Base-by-base conservation (phyloP, 2,888 invertebrate species). In the Seira sanloemensis region DNA sequence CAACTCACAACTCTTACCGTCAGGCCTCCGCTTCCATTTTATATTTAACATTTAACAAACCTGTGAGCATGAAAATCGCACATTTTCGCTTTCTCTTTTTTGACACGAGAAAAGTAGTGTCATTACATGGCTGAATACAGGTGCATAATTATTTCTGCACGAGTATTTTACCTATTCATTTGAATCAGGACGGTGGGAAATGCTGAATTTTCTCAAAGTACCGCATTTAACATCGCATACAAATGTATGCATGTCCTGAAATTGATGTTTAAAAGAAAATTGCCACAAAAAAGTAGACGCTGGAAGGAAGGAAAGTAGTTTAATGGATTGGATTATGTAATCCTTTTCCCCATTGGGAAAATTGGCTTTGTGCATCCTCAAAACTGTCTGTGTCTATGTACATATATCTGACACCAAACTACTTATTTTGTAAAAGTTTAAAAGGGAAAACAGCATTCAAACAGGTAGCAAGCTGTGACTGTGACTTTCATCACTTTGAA, bases 381-480 rank as follows among this genome's bases (percentile, higher is more conserved):
- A 18, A 58, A 58, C n/a, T 18, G 2, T 2, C 37, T 9, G 37
- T 9, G 37, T 37, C 37, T 37, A 5, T n/a, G n/a, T n/a, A n/a
- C n/a, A n/a, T n/a, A n/a, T n/a, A n/a, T n/a, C n/a, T n/a, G n/a
- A n/a, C n/a, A n/a, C n/a, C n/a, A n/a, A n/a, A n/a, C n/a, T n/a
- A n/a, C n/a, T n/a, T n/a, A n/a, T 37, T 37, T 37, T 37, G 37
- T 37, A n/a, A n/a, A n/a, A n/a, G n/a, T n/a, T n/a, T n/a, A n/a
- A n/a, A n/a, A 37, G 37, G 18, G 58, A 9, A 16, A 4, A 58
- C 18, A 58, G 58, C 58, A 58, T 58, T 58, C 58, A n/a, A 58
- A 58, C 58, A 58, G 58, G 58, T 58, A 58, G 58, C 58, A 58
- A 58, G 58, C 58, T 58, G 58, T 58, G 58, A 58, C 58, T 58